Evolutionary conservation across 2,888 invertebrate genomes (phyloP), one percentile per base, ranked within the genome.

Genomic region (Netelia melanura): DNA sequence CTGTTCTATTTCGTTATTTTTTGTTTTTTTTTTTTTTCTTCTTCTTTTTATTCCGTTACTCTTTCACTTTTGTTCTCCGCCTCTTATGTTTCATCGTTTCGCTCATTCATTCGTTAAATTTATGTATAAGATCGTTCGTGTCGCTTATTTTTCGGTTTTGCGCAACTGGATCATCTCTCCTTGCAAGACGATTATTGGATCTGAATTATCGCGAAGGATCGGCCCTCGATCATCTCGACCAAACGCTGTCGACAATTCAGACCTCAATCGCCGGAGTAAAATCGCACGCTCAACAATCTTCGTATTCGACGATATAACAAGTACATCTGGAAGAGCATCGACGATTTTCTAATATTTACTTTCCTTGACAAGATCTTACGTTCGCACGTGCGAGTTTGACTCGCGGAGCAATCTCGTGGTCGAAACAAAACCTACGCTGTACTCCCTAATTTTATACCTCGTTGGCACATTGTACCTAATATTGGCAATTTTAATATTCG

Each of bases 1-100:
- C 21, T 58, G n/a, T 21, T 76, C 86, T 84, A 79, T 86, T 86
- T 85, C 86, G 87, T 86, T 83, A 87, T 86, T 86, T 79, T 56
- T 21, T 70, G 85, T 72, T 54, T 84, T 17, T 81, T 85, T 64
- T 65, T 48, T 30, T 43, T 71, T 43, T 71, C 43, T 82, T 30
- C 52, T 75, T 83, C 85, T 56, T 89, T 85, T 75, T 84, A 87
- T 85, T 86, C 83, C 75, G 58, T 83, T 81, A 67, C 88, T 78
- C 76, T 86, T 86, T 85, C 17, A 48, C 10, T 30, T 68, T 81
- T 38, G 79, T 70, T 74, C 72, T 83, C 70, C 54, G 58, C 58
- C 43, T 84, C 81, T 80, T 84, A 38, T 38, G 76, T 70, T 77
- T 23, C 44, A 61, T 25, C 11, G 21, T 65, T 58, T 44, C 17